Conservation (phyloP, 2,113 vertebrate species). For the Nannobrachium achirus region DNA sequence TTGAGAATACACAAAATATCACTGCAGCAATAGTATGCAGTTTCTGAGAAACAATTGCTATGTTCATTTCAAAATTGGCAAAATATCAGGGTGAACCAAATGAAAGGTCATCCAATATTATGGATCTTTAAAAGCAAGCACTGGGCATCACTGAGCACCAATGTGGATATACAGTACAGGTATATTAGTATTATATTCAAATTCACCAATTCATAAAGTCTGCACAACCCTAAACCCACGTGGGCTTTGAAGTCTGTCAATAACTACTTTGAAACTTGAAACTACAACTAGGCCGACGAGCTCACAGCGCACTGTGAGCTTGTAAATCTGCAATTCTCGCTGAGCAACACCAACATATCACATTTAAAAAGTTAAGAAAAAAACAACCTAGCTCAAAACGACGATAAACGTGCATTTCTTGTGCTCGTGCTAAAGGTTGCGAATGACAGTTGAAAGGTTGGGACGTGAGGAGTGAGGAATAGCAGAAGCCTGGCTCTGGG, state of each 20-base stretch:
- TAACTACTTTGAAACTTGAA: slow-evolving; percentile 37
- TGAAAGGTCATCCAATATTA: no score
- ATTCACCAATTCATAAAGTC: slow-evolving; percentile 38
- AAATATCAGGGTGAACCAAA: no score
- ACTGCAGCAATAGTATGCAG: neutral
- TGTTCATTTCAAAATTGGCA: neutral
- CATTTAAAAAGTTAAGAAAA: no score
- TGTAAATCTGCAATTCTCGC: no score
- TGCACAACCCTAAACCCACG: slow-evolving; percentile 45
- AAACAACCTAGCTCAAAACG: no score
- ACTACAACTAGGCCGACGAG: slow-evolving; percentile 23
- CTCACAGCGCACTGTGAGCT: no score
- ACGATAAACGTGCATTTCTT: no score
- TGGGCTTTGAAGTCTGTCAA: slow-evolving; percentile 32
- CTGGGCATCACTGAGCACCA: neutral
- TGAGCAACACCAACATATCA: no score
- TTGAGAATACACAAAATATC: neutral
- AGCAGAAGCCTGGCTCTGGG: no score
- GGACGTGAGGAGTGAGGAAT: no score
- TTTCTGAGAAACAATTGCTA: neutral
- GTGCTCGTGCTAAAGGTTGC: no score
- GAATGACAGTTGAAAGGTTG: no score
- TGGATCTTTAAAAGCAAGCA: neutral
- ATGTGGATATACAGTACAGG: slow-evolving; percentile 22
- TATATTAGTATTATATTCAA: slow-evolving; percentile 28